These are phyloP conservation scores for Prolemur simus DNA, from an alignment of 2,113 vertebrate species.

Conservation along the genomic window DNA sequence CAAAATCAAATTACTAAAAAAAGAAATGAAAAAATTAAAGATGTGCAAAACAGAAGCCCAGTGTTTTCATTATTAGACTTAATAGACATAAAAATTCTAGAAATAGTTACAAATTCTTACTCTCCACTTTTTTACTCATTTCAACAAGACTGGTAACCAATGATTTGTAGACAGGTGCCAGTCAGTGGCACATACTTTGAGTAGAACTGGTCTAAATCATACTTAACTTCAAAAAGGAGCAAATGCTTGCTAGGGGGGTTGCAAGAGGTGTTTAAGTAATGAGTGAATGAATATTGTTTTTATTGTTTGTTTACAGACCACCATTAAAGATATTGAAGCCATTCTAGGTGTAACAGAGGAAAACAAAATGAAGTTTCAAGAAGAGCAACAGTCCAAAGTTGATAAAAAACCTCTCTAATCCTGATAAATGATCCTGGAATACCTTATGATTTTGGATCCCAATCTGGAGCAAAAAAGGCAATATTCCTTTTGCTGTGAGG, in stretches of 20 bases:
- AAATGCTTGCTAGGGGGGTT: not conserved
- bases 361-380: slow-evolving; percentile 85
- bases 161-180: not conserved
- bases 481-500: slow-evolving; percentile 56
- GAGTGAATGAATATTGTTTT: not conserved
- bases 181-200: not conserved
- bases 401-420: slow-evolving; percentile 9
- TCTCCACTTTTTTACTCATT: not conserved
- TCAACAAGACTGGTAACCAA: not conserved
- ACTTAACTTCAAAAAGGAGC: not conserved
- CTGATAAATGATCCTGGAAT: slow-evolving; percentile 60
- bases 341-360: slow-evolving; percentile 87
- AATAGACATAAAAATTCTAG: slow-evolving; percentile 28
- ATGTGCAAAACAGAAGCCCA: not conserved
- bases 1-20: slow-evolving; percentile 45
- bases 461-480: slow-evolving; percentile 36
- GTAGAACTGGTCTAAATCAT: not conserved
- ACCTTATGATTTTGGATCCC: slow-evolving; percentile 58
- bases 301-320: slow-evolving; percentile 80
- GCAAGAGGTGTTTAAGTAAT: slow-evolving; percentile 7
- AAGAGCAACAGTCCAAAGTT: slow-evolving; percentile 70
- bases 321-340: slow-evolving; percentile 85
- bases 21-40: slow-evolving; percentile 6
- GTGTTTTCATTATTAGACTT: slow-evolving; percentile 7
- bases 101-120: slow-evolving; percentile 9